Base-by-base conservation (phyloP, 1,140 invertebrate species). In the Drosophila arizonae region DNA sequence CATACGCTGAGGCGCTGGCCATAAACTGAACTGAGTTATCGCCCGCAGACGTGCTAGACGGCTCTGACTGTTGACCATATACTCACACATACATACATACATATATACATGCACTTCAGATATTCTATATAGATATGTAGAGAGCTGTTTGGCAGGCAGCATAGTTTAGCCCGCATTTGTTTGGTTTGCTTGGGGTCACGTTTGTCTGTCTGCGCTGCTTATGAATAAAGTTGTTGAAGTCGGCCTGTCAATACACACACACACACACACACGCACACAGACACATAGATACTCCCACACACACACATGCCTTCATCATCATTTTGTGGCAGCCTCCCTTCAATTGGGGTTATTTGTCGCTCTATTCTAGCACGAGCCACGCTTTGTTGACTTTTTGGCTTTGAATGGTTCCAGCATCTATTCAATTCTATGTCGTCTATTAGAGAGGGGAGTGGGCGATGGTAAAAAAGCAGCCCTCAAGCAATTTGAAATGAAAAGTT, bases 271-370 rank as follows among this genome's bases (percentile, higher is more conserved):
- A 28, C 28, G 15, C 13, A 55, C 65, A 36, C 33, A 30, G 10
- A 54, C 71, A 54, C 56, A 81, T 64, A 73, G 62, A 24, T 17
- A 50, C 15, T 66, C 26, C 50, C 41, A 43, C 26, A 39, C 48
- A 24, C 58, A 15, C 11, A 43, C 11, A 54, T 66, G 36, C 36
- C 63, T 33, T 41, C 58, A 48, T 36, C 36, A 45, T 46, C 43
- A 33, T 52, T 50, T 17, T 45, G 43, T n/a, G 55, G 26, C 41
- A 39, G 15, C 11, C 60, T 52, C 72, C 79, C 74, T 88, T 77
- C 84, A 88, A 89, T 88, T 88, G 85, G 84, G 84, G 84, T 88
- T 88, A 88, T 88, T 88, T 88, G 84, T 88, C 85, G 80, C 85
- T 82, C 82, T 88, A 87, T 88, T 11, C 65, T 87, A 65, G 66